These are phyloP conservation scores for Prionailurus viverrinus DNA, from an alignment of 2,113 vertebrate species.

Conservation along the genomic window DNA sequence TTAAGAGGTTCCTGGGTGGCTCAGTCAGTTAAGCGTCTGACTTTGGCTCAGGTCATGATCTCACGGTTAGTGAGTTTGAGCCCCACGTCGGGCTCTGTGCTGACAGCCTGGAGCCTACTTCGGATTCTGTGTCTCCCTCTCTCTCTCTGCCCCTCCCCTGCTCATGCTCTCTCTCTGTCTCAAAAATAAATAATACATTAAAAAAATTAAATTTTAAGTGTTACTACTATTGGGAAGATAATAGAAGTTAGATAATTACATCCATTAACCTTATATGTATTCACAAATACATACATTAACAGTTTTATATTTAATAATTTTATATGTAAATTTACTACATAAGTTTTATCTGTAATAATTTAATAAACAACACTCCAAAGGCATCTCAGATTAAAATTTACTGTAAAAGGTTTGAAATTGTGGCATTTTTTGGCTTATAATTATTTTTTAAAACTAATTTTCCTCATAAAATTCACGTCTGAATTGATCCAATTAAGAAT, in stretches of 20 bases:
- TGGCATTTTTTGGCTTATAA: not conserved
- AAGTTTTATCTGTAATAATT: conserved; percentile 10
- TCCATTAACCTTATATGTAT: not conserved
- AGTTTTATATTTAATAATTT: not conserved
- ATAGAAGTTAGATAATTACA: not conserved
- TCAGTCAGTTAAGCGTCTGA: too few relatives aligned
- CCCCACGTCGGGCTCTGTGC: too few relatives aligned
- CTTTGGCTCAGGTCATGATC: too few relatives aligned
- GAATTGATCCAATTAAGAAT: not conserved
- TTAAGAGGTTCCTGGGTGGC: too few relatives aligned
- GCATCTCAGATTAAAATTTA: not conserved
- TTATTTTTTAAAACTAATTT: not conserved
- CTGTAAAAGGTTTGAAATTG: not conserved
- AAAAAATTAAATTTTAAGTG: not conserved
- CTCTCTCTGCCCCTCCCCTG: too few relatives aligned
- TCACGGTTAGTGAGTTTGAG: too few relatives aligned
- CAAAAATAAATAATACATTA: not conserved
- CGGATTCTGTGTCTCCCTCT: too few relatives aligned
- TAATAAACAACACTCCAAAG: not conserved
- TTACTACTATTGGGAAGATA: not conserved
- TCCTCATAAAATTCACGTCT: not conserved
- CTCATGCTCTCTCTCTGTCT: too few relatives aligned
- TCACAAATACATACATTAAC: not conserved
- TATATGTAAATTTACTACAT: not conserved
- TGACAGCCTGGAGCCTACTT: too few relatives aligned